A percentile compares a stretch with the other conserved stretches of the same genome.
phyloP scores from a whole-genome alignment of 35 echinoderm and acorn worm genomes.

The Strongylocentrotus purpuratus region DNA sequence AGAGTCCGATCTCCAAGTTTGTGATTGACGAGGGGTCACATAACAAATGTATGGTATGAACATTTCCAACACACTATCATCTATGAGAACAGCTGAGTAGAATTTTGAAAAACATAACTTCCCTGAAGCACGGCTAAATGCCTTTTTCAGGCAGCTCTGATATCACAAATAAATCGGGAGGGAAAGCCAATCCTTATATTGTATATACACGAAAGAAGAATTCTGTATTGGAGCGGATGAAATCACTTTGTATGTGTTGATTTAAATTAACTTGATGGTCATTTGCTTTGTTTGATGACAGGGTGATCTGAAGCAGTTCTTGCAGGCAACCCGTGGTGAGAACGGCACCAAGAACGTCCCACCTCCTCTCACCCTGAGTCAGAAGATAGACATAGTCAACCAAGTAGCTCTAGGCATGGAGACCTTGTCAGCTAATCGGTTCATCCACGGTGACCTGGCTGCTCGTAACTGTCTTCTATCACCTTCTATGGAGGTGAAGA shows the following conservation, averaged over 20 bases:
- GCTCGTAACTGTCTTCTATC: slow-evolving; percentile 95
- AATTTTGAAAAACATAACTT: background rate
- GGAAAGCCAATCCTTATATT: background rate
- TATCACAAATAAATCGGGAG: background rate
- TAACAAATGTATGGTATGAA: too few relatives aligned
- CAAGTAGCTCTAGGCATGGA: slow-evolving; percentile 95
- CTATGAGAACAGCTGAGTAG: background rate
- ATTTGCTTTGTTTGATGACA: slow-evolving; percentile 44
- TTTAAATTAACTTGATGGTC: background rate
- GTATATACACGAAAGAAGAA: background rate
- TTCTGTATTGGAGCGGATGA: background rate
- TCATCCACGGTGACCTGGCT: slow-evolving; percentile 92
- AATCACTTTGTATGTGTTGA: background rate
- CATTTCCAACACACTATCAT: background rate
- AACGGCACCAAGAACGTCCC: slow-evolving; percentile 82
- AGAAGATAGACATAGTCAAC: slow-evolving; percentile 94
- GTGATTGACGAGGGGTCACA: too few relatives aligned
- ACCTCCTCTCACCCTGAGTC: slow-evolving; percentile 81
- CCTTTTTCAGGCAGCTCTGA: background rate
- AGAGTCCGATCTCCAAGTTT: background rate
- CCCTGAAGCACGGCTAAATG: background rate
- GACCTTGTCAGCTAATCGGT: slow-evolving; percentile 90
- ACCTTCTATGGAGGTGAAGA: slow-evolving; percentile 96
- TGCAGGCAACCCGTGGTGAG: slow-evolving; percentile 90
- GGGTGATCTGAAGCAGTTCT: slow-evolving; percentile 97